These are phyloP conservation scores for Pionites leucogaster DNA, from an alignment of 2,113 vertebrate species.

Conservation along the genomic window DNA sequence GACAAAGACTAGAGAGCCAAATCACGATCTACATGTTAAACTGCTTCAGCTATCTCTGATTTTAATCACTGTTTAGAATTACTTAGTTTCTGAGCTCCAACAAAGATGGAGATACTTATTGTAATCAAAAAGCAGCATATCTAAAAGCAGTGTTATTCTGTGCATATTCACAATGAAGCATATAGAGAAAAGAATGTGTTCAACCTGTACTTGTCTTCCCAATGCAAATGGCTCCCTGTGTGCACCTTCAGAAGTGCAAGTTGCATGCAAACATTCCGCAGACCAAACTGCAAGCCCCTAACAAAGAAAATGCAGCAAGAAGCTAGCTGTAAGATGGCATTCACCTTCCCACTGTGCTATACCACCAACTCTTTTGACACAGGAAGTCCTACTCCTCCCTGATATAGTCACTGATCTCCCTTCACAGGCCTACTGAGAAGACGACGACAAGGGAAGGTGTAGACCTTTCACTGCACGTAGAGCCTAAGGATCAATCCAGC, in stretches of 20 bases:
- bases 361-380: neutral
- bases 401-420: neutral
- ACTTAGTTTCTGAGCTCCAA: neutral
- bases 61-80: constrained; percentile 2
- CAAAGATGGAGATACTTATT: neutral
- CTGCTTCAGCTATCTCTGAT: neutral
- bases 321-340: neutral
- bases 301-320: neutral
- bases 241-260: neutral
- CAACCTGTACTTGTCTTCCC: neutral
- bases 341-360: neutral
- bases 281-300: neutral
- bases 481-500: rapidly evolving
- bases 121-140: neutral
- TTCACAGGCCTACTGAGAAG: neutral
- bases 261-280: neutral
- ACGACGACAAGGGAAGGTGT: neutral
- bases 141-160: neutral
- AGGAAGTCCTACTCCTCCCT: neutral
- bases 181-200: neutral
- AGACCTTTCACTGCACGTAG: neutral
- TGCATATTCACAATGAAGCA: neutral
- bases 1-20: neutral
- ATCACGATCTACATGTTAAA: neutral
- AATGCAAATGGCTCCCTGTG: neutral